Base-by-base conservation (phyloP, 2,113 vertebrate species). In the Jaculus jaculus region DNA sequence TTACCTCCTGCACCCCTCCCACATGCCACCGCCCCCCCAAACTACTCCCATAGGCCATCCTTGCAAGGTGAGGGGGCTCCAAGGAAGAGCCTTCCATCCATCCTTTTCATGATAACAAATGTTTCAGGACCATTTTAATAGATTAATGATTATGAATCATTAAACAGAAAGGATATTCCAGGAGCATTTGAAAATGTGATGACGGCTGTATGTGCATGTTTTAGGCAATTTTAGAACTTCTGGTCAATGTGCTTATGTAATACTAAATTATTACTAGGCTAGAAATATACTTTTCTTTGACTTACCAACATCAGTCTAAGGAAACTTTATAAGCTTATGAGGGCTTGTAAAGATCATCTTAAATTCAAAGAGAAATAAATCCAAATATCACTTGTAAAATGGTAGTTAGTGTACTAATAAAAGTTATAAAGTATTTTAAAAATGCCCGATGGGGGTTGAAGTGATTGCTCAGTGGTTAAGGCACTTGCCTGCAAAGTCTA, bases 361-460 rank as follows among this genome's bases (percentile, higher is more conserved):
- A 78, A 54, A 42, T 21, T 28, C 47, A 34, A 72, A 71, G 74
- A 32, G 16, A 63, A 69, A 26, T 39, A 61, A 34, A 88, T 58
- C 5, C 18, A 18, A 20, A 74, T 60, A 37, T 34, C 42, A 60
- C 18, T 65, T 58, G 2, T 47, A 26, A 65, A 60, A 34, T 32
- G 13, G 24, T 5, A 37, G 32, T 13, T 2, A 4, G n/a, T 15
- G 15, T 30, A 32, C 34, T 58, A 12, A 15, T 37, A 74, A 9
- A 51, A 18, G 20, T 0, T 7, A 4, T 15, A 34, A 28, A 42
- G 34, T 26, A 4, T 2, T 32, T 66, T 12, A 0, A 7, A 78
- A 58, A 24, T 17, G 30, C 2, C 24, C 34, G 11, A 7, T 2
- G 20, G 15, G 23, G 42, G 42, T 8, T 47, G 8, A 8, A 47